Conservation (phyloP, 2,888 invertebrate genomes). For the Ecliptopera silaceata region DNA sequence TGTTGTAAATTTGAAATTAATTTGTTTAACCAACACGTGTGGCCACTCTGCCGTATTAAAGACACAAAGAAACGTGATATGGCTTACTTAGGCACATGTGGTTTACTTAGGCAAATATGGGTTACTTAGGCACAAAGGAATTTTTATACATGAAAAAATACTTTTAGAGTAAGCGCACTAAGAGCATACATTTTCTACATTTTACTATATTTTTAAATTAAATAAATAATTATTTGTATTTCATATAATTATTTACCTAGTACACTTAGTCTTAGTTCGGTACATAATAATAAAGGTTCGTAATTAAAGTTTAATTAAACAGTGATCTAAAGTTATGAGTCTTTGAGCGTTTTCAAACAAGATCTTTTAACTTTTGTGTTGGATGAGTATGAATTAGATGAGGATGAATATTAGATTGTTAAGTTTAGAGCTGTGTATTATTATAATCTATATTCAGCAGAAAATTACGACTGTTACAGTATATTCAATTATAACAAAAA, state of each 20-base stretch:
- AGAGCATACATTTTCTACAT: neutral
- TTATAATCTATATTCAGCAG: too few species aligned
- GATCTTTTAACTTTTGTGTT: neutral
- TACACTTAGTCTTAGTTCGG: conserved; percentile 43
- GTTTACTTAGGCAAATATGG: conserved; percentile 35
- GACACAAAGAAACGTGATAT: conserved; percentile 73
- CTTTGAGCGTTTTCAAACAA: neutral
- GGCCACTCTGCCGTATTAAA: conserved; percentile 49
- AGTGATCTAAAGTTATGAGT: neutral
- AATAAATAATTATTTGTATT: too few species aligned
- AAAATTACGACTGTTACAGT: too few species aligned
- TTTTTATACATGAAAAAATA: conserved; percentile 61
- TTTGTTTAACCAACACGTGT: conserved; percentile 59
- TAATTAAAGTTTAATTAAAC: conserved; percentile 6
- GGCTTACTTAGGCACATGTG: too few species aligned
- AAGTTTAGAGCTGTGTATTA: too few species aligned
- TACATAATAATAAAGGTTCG: neutral
- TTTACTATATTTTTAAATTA: too few species aligned
- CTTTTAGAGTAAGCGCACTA: conserved; percentile 53
- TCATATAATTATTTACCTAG: too few species aligned
- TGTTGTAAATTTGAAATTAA: conserved; percentile 68
- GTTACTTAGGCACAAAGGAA: conserved; percentile 54
- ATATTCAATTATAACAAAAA: too few species aligned
- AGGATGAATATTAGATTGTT: too few species aligned
- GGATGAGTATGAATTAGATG: too few species aligned